Evolutionary conservation across 2,888 invertebrate genomes (phyloP), one percentile per base, ranked within the genome.

Genomic region (Oxyscelio sp.): DNA sequence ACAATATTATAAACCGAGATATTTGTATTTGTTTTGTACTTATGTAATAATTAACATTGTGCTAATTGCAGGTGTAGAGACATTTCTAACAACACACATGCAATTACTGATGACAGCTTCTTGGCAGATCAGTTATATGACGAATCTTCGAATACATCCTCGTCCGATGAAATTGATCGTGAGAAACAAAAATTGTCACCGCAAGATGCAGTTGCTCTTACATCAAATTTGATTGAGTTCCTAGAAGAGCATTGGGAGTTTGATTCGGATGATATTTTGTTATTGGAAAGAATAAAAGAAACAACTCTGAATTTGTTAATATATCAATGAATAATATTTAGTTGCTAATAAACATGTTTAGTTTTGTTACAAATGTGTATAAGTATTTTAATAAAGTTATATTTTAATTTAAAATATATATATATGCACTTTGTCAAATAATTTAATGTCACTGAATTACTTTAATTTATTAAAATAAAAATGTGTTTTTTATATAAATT

Each of bases 231-330:
- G 24, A 63, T 63, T n/a, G 27, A 6, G 13, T 48, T 27, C 15
- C 45, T 24, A 11, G 31, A 63, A 63, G 43, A 48, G 24, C 48
- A 27, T 13, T 63, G 63, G 63, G 48, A 63, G 48, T 63, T 48
- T 13, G n/a, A 8, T 63, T 48, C 31, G 11, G 31, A 63, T 27
- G n/a, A 48, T 63, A 15, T 63, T 48, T n/a, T 48, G 4, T 6
- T 48, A 13, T 31, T 63, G 21, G 48, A 63, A 48, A 63, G 13
- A 63, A 8, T 63, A 45, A 63, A 19, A 63, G 63, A 63, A 61
- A 61, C 61, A n/a, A 15, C 61, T 13, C 22, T 61, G 4, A 24
- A 61, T 61, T 43, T 61, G 15, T 43, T 61, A 22, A 38, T 3
- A 59, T 40, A 21, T 38, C 13, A 52, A n/a, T 43, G 13, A 43